phyloP scores from a whole-genome alignment of 2,888 invertebrate species.

The Uropetala carovei region DNA sequence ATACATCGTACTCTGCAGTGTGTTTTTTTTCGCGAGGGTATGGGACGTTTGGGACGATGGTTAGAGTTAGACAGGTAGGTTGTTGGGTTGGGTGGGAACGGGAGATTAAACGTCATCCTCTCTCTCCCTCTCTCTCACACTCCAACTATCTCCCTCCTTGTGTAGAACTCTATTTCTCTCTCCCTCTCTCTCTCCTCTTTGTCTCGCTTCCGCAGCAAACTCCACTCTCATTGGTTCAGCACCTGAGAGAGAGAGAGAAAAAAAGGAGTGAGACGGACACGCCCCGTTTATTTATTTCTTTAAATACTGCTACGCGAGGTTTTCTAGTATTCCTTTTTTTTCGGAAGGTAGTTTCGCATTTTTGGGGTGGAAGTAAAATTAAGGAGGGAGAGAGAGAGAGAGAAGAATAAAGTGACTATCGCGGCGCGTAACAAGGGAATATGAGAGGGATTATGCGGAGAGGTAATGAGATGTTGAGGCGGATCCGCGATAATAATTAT shows the following conservation, averaged over 20 bases:
- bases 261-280: neutral
- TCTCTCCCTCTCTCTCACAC: too few relatives aligned
- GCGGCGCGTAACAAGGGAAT: neutral
- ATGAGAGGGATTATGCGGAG: neutral
- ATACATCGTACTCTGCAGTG: neutral
- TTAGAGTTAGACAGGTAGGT: too few relatives aligned
- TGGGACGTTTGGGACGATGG: neutral
- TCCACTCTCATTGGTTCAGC: neutral
- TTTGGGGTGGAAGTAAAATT: too few relatives aligned
- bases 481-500: neutral
- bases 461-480: constrained; percentile 31
- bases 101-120: too few relatives aligned
- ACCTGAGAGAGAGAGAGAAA: neutral
- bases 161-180: too few relatives aligned
- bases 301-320: neutral
- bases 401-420: neutral
- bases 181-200: too few relatives aligned
- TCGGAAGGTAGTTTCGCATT: neutral
- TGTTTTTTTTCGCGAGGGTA: constrained; percentile 1
- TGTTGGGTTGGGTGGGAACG: too few relatives aligned
- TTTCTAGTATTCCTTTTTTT: neutral
- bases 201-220: neutral
- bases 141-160: too few relatives aligned
- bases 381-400: too few relatives aligned
- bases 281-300: neutral